Conservation (phyloP, 2,888 invertebrate genomes). For the Lymantria dispar region DNA sequence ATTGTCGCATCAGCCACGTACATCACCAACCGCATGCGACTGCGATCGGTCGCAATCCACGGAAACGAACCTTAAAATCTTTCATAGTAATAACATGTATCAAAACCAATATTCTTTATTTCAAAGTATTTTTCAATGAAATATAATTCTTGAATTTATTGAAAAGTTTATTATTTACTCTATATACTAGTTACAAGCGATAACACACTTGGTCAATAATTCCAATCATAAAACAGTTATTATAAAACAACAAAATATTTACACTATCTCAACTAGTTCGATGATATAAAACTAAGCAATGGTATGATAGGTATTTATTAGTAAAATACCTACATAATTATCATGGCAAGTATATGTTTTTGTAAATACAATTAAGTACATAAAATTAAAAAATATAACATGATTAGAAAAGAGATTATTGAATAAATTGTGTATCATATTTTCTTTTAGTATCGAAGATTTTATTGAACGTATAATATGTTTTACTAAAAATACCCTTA, state of each 20-base stretch:
- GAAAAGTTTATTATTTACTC: neutral
- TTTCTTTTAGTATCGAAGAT: no score
- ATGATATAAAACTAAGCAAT: conserved; percentile 31
- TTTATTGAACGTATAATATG: no score
- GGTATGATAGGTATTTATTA: conserved; percentile 30
- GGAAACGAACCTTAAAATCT: no score
- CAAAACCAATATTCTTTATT: neutral
- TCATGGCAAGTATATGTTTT: conserved; percentile 33
- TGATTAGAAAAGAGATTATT: neutral
- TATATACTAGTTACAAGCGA: conserved; percentile 10
- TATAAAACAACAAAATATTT: conserved; percentile 38
- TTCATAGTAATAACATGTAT: no score
- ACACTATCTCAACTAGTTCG: conserved; percentile 23
- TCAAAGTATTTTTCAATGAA: no score
- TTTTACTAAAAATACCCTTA: no score
- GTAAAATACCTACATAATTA: conserved; percentile 22
- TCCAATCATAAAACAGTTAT: conserved; percentile 20
- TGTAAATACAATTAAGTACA: conserved; percentile 9
- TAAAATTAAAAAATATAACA: conserved; percentile 1
- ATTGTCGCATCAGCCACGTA: no score
- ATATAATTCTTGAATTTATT: no score
- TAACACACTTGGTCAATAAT: conserved; percentile 4
- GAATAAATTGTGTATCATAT: no score
- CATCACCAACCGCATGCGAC: no score
- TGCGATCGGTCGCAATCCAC: no score